phyloP scores from a whole-genome alignment of 2,797 vertebrate species.

The Pangasius krempfi region DNA sequence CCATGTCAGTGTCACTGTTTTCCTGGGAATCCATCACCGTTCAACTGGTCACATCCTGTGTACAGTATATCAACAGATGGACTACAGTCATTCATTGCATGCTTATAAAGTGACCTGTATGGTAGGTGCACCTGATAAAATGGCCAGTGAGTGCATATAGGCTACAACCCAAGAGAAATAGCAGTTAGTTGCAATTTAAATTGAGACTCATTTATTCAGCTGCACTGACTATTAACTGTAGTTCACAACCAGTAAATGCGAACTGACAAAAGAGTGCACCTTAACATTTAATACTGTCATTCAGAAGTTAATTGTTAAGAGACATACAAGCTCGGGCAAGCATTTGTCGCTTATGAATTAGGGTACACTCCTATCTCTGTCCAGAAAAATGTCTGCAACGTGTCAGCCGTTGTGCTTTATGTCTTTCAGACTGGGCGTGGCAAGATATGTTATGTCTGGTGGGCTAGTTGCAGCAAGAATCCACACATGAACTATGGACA shows the following conservation, averaged over 20 bases:
- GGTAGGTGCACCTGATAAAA: neutral
- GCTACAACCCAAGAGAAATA: neutral
- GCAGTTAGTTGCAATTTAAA: neutral
- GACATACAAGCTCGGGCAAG: neutral
- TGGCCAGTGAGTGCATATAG: neutral
- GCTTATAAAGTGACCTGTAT: neutral
- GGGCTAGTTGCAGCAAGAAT: neutral
- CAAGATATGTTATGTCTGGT: neutral
- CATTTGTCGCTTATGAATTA: neutral
- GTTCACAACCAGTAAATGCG: neutral
- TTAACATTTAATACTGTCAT: neutral
- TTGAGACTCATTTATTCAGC: neutral
- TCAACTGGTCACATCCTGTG: neutral
- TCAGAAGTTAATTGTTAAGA: neutral
- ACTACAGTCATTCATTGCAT: neutral
- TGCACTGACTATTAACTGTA: neutral
- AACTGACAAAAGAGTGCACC: neutral
- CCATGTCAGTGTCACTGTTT: neutral
- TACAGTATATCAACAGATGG: neutral
- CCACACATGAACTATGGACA: neutral
- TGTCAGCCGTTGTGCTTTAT: neutral
- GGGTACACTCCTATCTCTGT: neutral
- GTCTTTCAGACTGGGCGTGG: neutral
- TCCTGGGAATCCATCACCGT: neutral
- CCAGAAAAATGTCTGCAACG: neutral